Evolutionary conservation across 2,888 invertebrate genomes (phyloP).

Genomic region (Labia minor): DNA sequence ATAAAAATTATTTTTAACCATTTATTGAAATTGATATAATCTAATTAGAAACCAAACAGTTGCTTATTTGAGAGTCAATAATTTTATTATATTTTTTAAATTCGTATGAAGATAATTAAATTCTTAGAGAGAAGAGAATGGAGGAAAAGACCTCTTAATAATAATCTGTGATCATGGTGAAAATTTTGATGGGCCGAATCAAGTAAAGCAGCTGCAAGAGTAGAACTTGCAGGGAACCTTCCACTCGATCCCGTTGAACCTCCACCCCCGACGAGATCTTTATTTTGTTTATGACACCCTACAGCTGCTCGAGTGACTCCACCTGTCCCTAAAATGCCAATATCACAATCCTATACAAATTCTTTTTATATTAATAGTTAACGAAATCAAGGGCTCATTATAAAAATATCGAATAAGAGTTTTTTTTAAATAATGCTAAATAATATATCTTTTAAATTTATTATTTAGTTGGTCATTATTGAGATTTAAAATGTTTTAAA

Average conservation of each 20-base stretch:
- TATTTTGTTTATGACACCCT: conserved; percentile 13
- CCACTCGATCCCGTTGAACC: conserved; percentile 23
- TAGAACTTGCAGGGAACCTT: conserved; percentile 32
- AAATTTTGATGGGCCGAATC: conserved; percentile 40
- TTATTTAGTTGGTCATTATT: no score
- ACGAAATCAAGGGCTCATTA: no score
- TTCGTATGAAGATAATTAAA: no score
- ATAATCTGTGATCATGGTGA: conserved; percentile 20
- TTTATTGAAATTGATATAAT: background rate
- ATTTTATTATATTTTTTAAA: no score
- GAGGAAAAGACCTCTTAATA: background rate
- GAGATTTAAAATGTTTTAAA: no score
- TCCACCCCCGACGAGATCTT: background rate
- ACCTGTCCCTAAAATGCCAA: background rate
- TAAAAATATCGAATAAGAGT: no score
- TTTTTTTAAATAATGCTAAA: no score
- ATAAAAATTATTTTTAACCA: background rate
- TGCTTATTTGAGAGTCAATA: no score
- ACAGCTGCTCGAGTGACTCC: background rate
- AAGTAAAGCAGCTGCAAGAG: conserved; percentile 47
- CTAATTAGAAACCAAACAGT: no score
- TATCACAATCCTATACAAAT: no score
- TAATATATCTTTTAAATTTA: no score
- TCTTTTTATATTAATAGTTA: no score
- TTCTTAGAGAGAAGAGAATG: background rate